Percentiles rank a stretch among this genome's conserved stretches.
Conservation (phyloP, 2,797 vertebrate species). For the Bovichtus diacanthus region DNA sequence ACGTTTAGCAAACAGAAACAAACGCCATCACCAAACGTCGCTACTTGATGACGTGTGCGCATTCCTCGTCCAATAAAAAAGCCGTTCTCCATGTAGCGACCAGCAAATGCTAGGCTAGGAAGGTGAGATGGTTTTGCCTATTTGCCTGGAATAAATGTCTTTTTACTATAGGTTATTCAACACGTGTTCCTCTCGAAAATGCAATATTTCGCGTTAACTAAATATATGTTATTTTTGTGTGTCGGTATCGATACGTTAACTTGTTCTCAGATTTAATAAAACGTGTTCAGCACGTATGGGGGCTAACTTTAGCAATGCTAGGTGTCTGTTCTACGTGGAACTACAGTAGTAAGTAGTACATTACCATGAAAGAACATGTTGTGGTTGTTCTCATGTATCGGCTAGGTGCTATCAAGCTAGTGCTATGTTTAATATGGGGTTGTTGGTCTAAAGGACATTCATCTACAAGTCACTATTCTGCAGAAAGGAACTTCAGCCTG, state of each 20-base stretch:
- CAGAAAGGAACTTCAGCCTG: not conserved
- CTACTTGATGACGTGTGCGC: constrained; percentile 28
- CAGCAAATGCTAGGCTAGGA: constrained; percentile 57
- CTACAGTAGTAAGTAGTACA: not conserved
- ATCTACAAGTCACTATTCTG: not conserved
- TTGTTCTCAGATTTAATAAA: not conserved
- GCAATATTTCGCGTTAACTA: fast-evolving
- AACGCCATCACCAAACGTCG: constrained; percentile 49
- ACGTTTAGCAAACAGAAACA: constrained; percentile 19
- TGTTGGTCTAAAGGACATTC: not conserved
- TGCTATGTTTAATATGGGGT: not conserved
- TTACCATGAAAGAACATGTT: not conserved
- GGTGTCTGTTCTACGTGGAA: not conserved
- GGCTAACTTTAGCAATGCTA: constrained; percentile 54
- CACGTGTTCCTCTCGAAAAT: fast-evolving
- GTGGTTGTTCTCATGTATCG: not conserved
- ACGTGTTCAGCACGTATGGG: constrained; percentile 27
- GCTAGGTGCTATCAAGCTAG: not conserved
- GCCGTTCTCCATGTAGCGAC: constrained; percentile 2
- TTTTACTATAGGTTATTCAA: not conserved
- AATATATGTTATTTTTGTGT: not conserved
- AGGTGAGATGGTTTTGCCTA: constrained; percentile 47
- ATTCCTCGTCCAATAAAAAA: constrained; percentile 43
- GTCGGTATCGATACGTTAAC: not conserved
- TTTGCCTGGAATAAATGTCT: not conserved